Evolutionary conservation across 2,888 invertebrate genomes (phyloP), one percentile per base, ranked within the genome.

Genomic region (Diaperis boleti): DNA sequence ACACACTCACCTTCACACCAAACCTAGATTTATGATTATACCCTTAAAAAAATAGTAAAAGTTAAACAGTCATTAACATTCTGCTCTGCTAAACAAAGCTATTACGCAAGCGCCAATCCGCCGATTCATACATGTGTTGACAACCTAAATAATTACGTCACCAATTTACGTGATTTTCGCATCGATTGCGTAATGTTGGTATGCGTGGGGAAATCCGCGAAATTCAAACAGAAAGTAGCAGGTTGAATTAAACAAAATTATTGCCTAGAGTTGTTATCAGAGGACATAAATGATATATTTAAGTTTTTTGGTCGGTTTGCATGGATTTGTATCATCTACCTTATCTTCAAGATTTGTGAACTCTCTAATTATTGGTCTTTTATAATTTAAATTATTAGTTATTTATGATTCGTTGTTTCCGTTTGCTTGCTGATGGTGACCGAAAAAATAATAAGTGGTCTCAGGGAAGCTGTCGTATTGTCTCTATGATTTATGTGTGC

Each of bases 41-140:
- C 13, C 18, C 8, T 62, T 64, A 63, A 71, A 72, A 70, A 52
- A 33, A 33, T 33, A 68, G 66, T 66, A 68, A 67, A 70, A 65
- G 74, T 76, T 73, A 76, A 69, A 69, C 73, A 72, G 68, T 71
- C 75, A 77, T 75, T 73, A 72, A 67, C 72, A 75, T 72, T 71
- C 64, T 71, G 70, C 72, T 72, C 72, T 73, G 72, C 75, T 74
- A 78, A 74, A 75, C 76, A 75, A 71, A 69, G 55, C 57, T 70
- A 78, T 77, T 77, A 76, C 78, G 78, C 79, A 78, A 77, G 77
- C 77, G 77, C 75, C 65, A 62, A 56, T 45, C 52, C 39, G 77
- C 75, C 66, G 39, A 39, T 39, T 45, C 45, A 35, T 33, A 41
- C 37, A 45, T 44, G 52, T 50, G 52, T 35, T 52, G 59, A 60